Base-by-base conservation (phyloP, 2,888 invertebrate species). In the Callyntrura guangdongensis region DNA sequence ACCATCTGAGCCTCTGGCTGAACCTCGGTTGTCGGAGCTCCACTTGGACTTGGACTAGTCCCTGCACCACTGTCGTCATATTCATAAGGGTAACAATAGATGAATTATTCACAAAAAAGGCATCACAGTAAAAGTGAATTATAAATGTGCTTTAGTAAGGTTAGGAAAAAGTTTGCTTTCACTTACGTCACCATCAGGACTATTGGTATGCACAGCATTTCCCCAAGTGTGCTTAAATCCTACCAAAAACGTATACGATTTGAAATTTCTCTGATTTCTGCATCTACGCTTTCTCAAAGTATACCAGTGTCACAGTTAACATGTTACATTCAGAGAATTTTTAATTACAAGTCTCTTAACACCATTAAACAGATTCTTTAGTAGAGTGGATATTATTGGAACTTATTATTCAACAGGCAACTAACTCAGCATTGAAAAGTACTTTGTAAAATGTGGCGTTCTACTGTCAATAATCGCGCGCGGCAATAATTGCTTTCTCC, bases 151-250 rank as follows among this genome's bases (percentile, higher is more conserved):
- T 49, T 77, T n/a, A 56, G 81, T 61, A 47, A 82, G 61, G 45
- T 36, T 61, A 61, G 53, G 11, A 53, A 17, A 25, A 20, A 20
- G 17, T 59, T 59, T 72, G 64, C 81, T 89, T 85, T 86, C 86
- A 90, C 90, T 86, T 86, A 90, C 90, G 90, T 90, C 86, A 90
- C 90, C 90, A 90, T 90, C 61, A 90, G 45, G 72, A 82, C 86
- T 25, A 90, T 90, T 27, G 90, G 90, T 82, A 90, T 86, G 36
- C 90, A 90, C 69, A 90, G 64, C 90, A 90, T 90, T 47, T 69
- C 53, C 49, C 20, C 14, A 45, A 3, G 0, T 25, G n/a, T 47
- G 47, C 1, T 81, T 0, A 9, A 20, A 17, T n/a, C 17, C n/a
- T 77, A n/a, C n/a, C n/a, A 56, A 8, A 56, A 14, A 77, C 25